These are phyloP conservation scores for Cephalopholis sonnerati DNA, from an alignment of 2,113 vertebrate genomes.

Conservation along the genomic window DNA sequence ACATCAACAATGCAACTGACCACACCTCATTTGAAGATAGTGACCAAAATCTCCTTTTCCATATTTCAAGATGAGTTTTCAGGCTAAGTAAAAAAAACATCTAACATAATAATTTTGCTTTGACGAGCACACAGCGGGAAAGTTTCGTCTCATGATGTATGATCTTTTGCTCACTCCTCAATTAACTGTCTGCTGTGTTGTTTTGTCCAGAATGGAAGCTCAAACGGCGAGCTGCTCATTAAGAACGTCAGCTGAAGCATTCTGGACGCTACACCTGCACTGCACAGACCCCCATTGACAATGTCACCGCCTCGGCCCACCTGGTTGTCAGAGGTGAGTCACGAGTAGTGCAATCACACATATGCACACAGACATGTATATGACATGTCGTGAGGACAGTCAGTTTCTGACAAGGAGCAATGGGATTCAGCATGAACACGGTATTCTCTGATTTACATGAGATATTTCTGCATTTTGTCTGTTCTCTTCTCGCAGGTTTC, in stretches of 20 bases:
- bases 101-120: neutral
- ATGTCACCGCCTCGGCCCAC: conserved; percentile 91
- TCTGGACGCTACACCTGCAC: conserved; percentile 93
- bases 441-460: neutral
- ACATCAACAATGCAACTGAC: too few relatives aligned
- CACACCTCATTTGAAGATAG: too few relatives aligned
- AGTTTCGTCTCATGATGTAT: neutral
- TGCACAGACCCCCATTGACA: conserved; percentile 95
- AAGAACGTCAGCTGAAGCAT: conserved; percentile 92
- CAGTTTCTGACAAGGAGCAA: neutral
- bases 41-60: neutral
- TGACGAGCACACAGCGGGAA: neutral
- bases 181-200: conserved; percentile 16
- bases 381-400: neutral
- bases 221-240: conserved; percentile 91
- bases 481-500: neutral
- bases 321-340: conserved; percentile 95
- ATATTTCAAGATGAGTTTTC: conserved; percentile 15
- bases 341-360: neutral
- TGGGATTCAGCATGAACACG: neutral
- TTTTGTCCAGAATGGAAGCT: conserved; percentile 87
- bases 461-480: neutral
- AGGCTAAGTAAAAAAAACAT: neutral
- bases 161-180: neutral
- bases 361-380: neutral